Evolutionary conservation across 2,113 vertebrate genomes (phyloP), one percentile per base, ranked within the genome.

Genomic region (Brachionichthys hirsutus): DNA sequence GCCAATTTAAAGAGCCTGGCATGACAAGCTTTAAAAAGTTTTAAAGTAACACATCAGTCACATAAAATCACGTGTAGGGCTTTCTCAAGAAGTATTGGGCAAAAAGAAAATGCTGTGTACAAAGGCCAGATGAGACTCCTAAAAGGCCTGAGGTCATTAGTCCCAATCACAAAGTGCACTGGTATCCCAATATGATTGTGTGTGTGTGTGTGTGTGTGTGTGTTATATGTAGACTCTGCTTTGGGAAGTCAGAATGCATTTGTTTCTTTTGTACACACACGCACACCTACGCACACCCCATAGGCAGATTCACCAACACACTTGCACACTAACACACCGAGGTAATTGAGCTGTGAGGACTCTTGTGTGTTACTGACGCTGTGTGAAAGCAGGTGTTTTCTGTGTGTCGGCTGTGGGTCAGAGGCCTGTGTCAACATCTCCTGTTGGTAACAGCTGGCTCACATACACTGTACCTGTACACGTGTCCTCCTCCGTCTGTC

Each of bases 311-410:
- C 22, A 60, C 22, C 34, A 16, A 47, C n/a, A 58, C 9, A 34
- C 6, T 24, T 40, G 19, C 9, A 60, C 35, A 48, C 30, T 55
- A 41, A 45, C 53, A 45, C 1, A 63, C 44, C 67, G 6, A 11
- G 14, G 54, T 74, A 72, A 72, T 11, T 70, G 56, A 69, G 80
- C 49, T 66, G 66, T 76, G 63, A 80, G 71, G 65, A 80, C 83
- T 84, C 58, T 83, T 11, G 45, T 4, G 52, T 64, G 76, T 73
- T 71, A 22, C 70, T 83, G 80, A 72, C 68, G 73, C 73, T 78
- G 67, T 65, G 75, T 77, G 59, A 83, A 78, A 81, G 78, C 76
- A 76, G 77, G 75, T 79, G 78, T 84, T 81, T 80, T 73, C 57
- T 56, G 59, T 83, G 62, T 63, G 65, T 19, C 48, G n/a, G 47